These are phyloP conservation scores for Acanthornis magna DNA, from an alignment of 2,797 vertebrate species.

Conservation along the genomic window DNA sequence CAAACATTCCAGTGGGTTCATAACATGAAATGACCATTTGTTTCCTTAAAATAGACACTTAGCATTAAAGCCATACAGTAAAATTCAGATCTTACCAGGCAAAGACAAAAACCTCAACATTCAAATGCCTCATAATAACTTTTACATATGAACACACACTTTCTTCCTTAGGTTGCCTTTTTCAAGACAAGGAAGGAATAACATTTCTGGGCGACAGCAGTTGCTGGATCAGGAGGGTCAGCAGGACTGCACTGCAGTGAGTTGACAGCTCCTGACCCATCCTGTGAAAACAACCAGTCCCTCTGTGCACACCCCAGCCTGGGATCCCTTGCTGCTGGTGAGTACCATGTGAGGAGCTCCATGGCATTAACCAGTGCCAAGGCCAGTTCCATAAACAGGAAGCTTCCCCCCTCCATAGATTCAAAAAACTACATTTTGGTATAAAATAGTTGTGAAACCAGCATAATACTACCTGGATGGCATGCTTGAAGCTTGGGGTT, in stretches of 20 bases:
- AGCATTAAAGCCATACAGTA: neutral
- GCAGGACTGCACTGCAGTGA: neutral
- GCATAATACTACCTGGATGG: neutral
- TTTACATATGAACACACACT: neutral
- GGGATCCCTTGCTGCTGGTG: neutral
- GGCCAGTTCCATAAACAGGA: neutral
- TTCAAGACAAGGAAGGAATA: neutral
- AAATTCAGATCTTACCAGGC: neutral
- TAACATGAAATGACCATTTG: conserved; percentile 12
- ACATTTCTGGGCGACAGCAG: neutral
- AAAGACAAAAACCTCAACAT: neutral
- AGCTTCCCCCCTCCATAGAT: neutral
- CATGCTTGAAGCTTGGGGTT: neutral
- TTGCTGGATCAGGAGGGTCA: neutral
- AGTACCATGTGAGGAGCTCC: neutral
- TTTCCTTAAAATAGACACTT: conserved; percentile 43
- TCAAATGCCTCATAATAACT: neutral
- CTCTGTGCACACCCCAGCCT: neutral
- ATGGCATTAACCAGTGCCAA: neutral
- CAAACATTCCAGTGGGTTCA: conserved; percentile 29
- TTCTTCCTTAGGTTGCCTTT: neutral
- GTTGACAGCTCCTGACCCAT: neutral
- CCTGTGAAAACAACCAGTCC: neutral
- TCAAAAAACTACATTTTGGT: neutral
- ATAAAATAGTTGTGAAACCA: neutral